These are phyloP conservation scores for Papilio machaon DNA, from an alignment of 1,140 invertebrate species.

Conservation along the genomic window DNA sequence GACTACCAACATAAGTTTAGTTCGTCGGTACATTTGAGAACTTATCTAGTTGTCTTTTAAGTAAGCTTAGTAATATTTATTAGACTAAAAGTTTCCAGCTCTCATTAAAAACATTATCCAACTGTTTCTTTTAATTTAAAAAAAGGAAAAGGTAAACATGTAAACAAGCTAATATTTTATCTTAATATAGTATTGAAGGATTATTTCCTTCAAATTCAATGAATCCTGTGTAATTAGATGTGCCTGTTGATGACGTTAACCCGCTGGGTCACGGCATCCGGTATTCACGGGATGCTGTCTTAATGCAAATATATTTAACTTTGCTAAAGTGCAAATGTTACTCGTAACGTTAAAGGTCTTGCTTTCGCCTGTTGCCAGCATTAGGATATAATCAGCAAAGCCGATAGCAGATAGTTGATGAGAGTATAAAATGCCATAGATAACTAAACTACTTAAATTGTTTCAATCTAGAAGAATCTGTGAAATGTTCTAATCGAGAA, in stretches of 20 bases:
- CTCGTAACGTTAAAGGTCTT: slow-evolving; percentile 11
- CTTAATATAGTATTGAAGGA: neutral
- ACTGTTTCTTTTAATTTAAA: too few species aligned
- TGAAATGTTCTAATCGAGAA: too few species aligned
- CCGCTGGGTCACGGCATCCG: slow-evolving; percentile 2
- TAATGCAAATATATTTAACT: slow-evolving; percentile 6
- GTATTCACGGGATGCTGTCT: slow-evolving; percentile 5
- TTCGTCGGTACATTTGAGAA: neutral
- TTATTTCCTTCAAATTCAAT: neutral
- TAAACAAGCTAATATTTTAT: neutral
- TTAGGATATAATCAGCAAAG: neutral
- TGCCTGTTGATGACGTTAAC: slow-evolving; percentile 7
- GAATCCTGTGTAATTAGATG: slow-evolving; percentile 4
- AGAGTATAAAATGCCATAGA: neutral
- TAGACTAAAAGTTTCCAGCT: too few species aligned
- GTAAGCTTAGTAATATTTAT: too few species aligned
- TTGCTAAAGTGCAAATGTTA: slow-evolving; percentile 12
- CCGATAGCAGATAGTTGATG: neutral
- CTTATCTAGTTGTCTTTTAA: neutral
- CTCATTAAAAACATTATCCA: too few species aligned
- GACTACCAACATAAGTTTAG: neutral
- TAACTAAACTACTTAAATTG: neutral
- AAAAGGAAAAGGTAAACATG: too few species aligned
- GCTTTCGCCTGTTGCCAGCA: slow-evolving; percentile 1
- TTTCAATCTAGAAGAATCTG: too few species aligned